Evolutionary conservation across 2,797 vertebrate species (phyloP).

Genomic region (Phylloscopus collybita): DNA sequence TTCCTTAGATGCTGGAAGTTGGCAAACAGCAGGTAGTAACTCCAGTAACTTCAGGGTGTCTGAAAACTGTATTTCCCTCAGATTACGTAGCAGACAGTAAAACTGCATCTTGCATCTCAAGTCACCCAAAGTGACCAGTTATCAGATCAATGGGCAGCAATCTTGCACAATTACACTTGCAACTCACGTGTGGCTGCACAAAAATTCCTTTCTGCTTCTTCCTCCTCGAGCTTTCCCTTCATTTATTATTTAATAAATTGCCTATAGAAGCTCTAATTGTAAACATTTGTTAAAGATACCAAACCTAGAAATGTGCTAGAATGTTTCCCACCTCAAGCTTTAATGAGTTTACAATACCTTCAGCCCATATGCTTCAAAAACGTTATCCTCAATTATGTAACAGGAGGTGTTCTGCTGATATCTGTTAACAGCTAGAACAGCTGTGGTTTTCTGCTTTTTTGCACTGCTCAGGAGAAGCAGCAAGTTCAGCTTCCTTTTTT

Average conservation of each 20-base stretch:
- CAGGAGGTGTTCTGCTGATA: slow-evolving; percentile 78
- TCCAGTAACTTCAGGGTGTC: neutral
- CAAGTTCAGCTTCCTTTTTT: slow-evolving; percentile 82
- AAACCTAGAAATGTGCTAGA: slow-evolving; percentile 67
- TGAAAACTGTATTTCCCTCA: slow-evolving; percentile 31
- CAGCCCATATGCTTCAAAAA: slow-evolving; percentile 83
- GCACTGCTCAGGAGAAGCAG: slow-evolving; percentile 79
- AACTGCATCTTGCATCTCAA: slow-evolving; percentile 36
- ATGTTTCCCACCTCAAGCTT: slow-evolving; percentile 81
- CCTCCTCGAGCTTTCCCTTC: slow-evolving; percentile 68
- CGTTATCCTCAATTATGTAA: slow-evolving; percentile 88
- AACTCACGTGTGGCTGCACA: neutral
- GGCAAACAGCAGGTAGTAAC: neutral
- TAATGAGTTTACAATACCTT: slow-evolving; percentile 82
- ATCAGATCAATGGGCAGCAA: slow-evolving; percentile 49
- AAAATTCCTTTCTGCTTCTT: slow-evolving; percentile 51
- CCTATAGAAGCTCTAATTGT: slow-evolving; percentile 77
- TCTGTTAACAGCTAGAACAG: slow-evolving; percentile 86
- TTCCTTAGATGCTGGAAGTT: neutral
- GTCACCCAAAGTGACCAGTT: slow-evolving; percentile 35
- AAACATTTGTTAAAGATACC: slow-evolving; percentile 77
- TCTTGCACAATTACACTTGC: slow-evolving; percentile 20
- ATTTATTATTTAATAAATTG: slow-evolving; percentile 82
- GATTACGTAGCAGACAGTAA: slow-evolving; percentile 1
- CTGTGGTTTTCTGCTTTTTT: slow-evolving; percentile 87